These are phyloP conservation scores for Mnemiopsis leidyi DNA, from an alignment of 37 sponge, comb jelly and placozoan genomes.

Conservation along the genomic window DNA sequence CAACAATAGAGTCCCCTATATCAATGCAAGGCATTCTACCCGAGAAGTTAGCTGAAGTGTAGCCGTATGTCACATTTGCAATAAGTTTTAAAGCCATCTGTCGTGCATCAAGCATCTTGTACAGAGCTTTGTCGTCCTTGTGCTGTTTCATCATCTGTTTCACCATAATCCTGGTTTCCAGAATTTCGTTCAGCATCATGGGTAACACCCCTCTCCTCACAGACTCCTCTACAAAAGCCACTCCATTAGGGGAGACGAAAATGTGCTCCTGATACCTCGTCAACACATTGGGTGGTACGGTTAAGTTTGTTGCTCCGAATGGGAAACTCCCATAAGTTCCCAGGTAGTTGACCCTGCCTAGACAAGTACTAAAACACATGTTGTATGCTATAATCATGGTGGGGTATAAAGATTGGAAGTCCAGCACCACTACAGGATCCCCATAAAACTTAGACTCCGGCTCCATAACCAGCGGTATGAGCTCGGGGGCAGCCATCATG, in stretches of 20 bases:
- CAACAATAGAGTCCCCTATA: slow-evolving; percentile 89
- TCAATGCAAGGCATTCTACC: slow-evolving; percentile 99
- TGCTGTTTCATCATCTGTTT: slow-evolving; percentile 86
- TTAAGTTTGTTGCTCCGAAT: slow-evolving; percentile 75
- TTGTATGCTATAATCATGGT: slow-evolving; percentile 97
- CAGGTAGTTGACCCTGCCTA: slow-evolving; percentile 78
- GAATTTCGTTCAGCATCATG: slow-evolving; percentile 93
- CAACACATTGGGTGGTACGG: slow-evolving; percentile 66
- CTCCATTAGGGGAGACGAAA: slow-evolving; percentile 88
- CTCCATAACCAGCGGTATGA: slow-evolving; percentile 87
- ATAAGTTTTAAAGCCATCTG: slow-evolving; percentile 93
- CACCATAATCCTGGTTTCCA: slow-evolving; percentile 92
- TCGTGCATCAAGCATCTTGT: slow-evolving; percentile 79
- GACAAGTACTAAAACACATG: slow-evolving; percentile 96
- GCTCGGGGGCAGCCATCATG: slow-evolving; percentile 94
- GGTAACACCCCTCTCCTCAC: slow-evolving; percentile 86
- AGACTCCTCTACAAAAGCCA: slow-evolving; percentile 84
- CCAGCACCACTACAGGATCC: slow-evolving; percentile 96
- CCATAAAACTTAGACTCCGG: slow-evolving; percentile 89
- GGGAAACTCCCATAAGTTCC: slow-evolving; percentile 69
- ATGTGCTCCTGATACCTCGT: slow-evolving; percentile 74
- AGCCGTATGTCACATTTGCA: slow-evolving; percentile 96
- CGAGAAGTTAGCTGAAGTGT: slow-evolving; percentile 94
- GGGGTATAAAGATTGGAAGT: slow-evolving; percentile 98
- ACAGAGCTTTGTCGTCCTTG: slow-evolving; percentile 76